Base-by-base conservation (phyloP, 2,888 invertebrate genomes). In the Arge pagana region DNA sequence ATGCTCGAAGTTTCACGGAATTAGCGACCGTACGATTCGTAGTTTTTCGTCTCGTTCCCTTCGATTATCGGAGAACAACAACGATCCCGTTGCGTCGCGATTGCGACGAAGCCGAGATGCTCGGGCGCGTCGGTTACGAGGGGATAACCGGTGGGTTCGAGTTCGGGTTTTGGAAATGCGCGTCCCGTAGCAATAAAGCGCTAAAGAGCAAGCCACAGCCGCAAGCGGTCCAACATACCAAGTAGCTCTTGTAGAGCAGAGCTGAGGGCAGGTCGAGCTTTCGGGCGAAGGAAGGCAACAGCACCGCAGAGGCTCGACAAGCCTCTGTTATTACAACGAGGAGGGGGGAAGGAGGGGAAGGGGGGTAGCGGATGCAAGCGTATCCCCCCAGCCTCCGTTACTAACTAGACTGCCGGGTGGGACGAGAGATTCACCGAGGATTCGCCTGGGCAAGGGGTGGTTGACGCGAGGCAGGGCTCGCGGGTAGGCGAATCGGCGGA, bases 301-400 rank as follows among this genome's bases (percentile, higher is more conserved):
- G 56, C 37, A 36, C 18, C 33, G 30, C 24, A 49, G 48, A 56
- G 59, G 56, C 54, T 60, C 63, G 63, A 63, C 59, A 58, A 62
- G 62, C 57, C 58, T 62, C 65, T 68, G 70, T 74, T 72, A 72
- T 73, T 71, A 69, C 65, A 70, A 71, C 71, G 69, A 62, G 61
- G 67, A 62, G 31, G 28, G 42, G 30, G 31, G 43, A 33, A 31
- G 43, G 43, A 23, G 33, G 43, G 23, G 26, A 10, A 26, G 31
- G 43, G 33, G 33, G 33, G 31, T 31, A 30, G 42, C n/a, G n/a
- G n/a, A n/a, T n/a, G n/a, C n/a, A n/a, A n/a, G n/a, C n/a, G n/a
- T n/a, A 41, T 16, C 16, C 41, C 18, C 3, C 24, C 42, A 42
- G 21, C 42, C 42, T 30, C 42, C 24, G 42, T 30, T 28, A 28